Conservation (phyloP, 2,113 vertebrate species). For the Platysternon megacephalum region DNA sequence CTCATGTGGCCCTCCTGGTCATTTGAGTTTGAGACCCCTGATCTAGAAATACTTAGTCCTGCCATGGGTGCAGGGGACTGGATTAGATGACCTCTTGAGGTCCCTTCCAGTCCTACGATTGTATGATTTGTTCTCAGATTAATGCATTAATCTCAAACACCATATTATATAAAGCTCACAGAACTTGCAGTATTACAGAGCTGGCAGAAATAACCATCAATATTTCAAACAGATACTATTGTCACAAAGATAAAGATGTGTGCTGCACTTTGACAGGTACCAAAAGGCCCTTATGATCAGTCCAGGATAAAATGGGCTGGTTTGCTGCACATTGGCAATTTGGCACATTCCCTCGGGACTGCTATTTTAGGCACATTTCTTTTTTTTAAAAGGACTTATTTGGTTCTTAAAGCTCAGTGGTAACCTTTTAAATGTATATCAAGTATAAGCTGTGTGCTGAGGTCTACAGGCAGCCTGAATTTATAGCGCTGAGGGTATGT, state of each 20-base stretch:
- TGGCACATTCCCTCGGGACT: not conserved
- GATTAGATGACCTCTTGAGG: too few relatives aligned
- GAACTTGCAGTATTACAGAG: not conserved
- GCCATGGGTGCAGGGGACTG: too few relatives aligned
- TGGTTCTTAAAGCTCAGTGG: not conserved
- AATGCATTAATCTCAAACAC: not conserved
- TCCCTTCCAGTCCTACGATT: too few relatives aligned
- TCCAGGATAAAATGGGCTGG: not conserved
- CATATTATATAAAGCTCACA: not conserved
- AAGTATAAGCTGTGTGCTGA: rapidly evolving
- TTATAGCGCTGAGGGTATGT: not conserved
- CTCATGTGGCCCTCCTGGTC: too few relatives aligned
- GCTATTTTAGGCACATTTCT: rapidly evolving
- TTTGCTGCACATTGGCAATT: rapidly evolving
- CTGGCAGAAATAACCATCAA: not conserved
- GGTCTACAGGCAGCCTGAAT: not conserved
- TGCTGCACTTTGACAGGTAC: not conserved
- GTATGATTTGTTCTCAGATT: not conserved
- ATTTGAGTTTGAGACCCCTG: too few relatives aligned
- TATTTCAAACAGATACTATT: not conserved
- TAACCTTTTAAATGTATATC: not conserved
- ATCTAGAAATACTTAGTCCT: too few relatives aligned
- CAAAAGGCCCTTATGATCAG: not conserved
- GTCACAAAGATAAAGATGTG: not conserved
- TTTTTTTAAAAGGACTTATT: not conserved